Evolutionary conservation across 1,140 invertebrate species (phyloP).

Genomic region (Calosoma granatense): DNA sequence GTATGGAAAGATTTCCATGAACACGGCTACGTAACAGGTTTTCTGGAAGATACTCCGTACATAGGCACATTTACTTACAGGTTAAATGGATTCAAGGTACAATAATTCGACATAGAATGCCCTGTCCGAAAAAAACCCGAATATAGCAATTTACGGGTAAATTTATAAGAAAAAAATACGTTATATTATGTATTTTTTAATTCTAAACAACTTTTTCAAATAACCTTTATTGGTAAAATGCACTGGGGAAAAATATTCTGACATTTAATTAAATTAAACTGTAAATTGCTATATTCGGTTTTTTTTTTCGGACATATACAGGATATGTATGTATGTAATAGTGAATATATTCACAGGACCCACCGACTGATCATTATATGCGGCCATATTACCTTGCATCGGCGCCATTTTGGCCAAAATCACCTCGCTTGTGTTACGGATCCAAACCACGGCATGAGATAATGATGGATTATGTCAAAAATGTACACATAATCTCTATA

Average conservation of each 20-base stretch:
- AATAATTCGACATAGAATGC: constrained; percentile 15
- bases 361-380: constrained; percentile 88
- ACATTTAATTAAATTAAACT: too few relatives aligned
- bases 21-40: constrained; percentile 64
- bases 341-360: constrained; percentile 24
- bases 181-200: too few relatives aligned
- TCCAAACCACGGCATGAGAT: constrained; percentile 63
- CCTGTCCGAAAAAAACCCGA: too few relatives aligned
- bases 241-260: too few relatives aligned
- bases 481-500: constrained; percentile 41
- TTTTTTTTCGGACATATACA: background rate
- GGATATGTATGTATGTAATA: background rate
- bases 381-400: constrained; percentile 62
- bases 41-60: constrained; percentile 75
- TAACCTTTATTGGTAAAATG: too few relatives aligned
- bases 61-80: constrained; percentile 87
- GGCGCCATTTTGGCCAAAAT: constrained; percentile 41
- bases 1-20: constrained; percentile 67
- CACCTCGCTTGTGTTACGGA: constrained; percentile 61
- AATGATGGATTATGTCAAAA: constrained; percentile 49
- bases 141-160: too few relatives aligned
- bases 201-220: too few relatives aligned
- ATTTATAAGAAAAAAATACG: too few relatives aligned
- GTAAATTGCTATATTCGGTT: too few relatives aligned
- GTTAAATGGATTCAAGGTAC: constrained; percentile 70